Conservation (phyloP, 2,888 invertebrate genomes). For the Meteorus colon region DNA sequence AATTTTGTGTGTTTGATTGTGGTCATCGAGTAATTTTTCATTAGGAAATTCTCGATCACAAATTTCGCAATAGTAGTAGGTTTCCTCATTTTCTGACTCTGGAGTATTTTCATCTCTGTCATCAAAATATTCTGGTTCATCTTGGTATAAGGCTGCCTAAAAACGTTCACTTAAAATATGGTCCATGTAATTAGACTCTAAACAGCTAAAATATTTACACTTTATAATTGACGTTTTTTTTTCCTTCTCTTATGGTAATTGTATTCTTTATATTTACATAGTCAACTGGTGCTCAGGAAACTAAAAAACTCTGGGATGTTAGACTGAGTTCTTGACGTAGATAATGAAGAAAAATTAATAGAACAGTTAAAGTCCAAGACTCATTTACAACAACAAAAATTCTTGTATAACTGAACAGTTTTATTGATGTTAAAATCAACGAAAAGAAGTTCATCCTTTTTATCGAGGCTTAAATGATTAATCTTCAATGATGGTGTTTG, state of each 20-base stretch:
- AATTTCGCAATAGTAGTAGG: slow-evolving; percentile 81
- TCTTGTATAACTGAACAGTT: too few relatives aligned
- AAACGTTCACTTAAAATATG: slow-evolving; percentile 59
- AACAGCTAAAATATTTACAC: slow-evolving; percentile 20
- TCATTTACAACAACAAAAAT: too few relatives aligned
- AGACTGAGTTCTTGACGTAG: slow-evolving; percentile 4
- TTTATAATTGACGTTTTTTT: not conserved
- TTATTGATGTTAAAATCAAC: too few relatives aligned
- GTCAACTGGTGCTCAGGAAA: slow-evolving; percentile 55
- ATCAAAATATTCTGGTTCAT: slow-evolving; percentile 57
- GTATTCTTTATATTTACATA: slow-evolving; percentile 15
- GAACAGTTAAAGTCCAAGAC: too few relatives aligned
- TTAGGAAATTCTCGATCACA: slow-evolving; percentile 86
- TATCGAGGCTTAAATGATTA: slow-evolving; percentile 19
- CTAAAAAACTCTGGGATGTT: slow-evolving; percentile 48
- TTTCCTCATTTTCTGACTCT: slow-evolving; percentile 53
- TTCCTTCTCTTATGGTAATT: slow-evolving; percentile 12
- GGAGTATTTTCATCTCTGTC: slow-evolving; percentile 59
- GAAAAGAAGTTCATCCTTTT: slow-evolving; percentile 28
- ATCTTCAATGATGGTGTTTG: slow-evolving; percentile 1
- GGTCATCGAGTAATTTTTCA: slow-evolving; percentile 77
- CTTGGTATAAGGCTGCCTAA: slow-evolving; percentile 62
- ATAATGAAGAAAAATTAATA: too few relatives aligned
- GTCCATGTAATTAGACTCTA: slow-evolving; percentile 30
- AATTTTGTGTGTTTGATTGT: slow-evolving; percentile 83